Evolutionary conservation across 2,113 vertebrate genomes (phyloP).

Genomic region (Strigops habroptila): DNA sequence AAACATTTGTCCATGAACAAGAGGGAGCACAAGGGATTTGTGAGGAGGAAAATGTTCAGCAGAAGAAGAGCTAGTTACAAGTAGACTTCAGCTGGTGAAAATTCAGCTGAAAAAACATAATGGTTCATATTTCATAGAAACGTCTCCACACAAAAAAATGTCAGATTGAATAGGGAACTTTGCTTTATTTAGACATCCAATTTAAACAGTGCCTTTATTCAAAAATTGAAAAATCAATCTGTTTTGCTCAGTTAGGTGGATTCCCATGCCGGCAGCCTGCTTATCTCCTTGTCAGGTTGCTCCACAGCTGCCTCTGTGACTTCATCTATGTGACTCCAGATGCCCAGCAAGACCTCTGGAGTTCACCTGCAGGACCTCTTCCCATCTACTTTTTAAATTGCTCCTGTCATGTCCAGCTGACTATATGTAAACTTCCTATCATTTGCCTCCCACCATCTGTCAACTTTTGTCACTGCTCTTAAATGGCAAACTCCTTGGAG

Average conservation of each 20-base stretch:
- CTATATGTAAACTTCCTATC: neutral
- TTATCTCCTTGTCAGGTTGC: neutral
- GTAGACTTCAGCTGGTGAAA: slow-evolving; percentile 6
- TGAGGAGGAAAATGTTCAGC: neutral
- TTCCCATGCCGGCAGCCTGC: neutral
- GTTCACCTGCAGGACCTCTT: neutral
- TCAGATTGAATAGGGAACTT: neutral
- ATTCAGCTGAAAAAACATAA: neutral
- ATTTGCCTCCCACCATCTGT: neutral
- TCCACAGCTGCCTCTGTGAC: neutral
- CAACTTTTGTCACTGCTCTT: neutral
- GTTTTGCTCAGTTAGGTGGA: neutral
- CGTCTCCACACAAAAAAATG: neutral
- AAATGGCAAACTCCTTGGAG: neutral
- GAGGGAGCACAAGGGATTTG: neutral
- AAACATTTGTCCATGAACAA: neutral
- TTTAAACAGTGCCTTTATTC: neutral
- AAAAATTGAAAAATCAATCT: neutral
- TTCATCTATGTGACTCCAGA: neutral
- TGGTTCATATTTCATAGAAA: neutral
- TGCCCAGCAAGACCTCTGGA: neutral
- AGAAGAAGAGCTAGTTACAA: neutral
- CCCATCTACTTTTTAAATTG: neutral
- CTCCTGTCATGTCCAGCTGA: neutral
- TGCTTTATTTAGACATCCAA: neutral